Base-by-base conservation (phyloP, 2,797 vertebrate genomes). In the Argyrosomus regius region DNA sequence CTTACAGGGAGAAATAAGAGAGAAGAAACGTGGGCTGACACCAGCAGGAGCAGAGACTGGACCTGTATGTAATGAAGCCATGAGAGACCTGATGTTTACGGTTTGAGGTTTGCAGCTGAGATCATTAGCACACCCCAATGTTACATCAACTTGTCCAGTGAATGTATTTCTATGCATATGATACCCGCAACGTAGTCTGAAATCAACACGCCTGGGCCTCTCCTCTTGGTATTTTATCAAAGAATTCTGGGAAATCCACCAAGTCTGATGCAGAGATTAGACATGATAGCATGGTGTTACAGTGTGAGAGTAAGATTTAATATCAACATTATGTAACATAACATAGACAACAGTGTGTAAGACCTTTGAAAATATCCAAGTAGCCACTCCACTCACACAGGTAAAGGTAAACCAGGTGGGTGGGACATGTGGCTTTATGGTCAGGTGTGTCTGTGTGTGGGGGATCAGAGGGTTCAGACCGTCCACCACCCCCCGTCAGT, bases 391-490 rank as follows among this genome's bases (percentile, higher is more conserved):
- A 54, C 52, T 22, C 63, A 59, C 62, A 53, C 53, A 77, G 83
- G 61, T 85, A 17, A 69, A 63, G 43, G 74, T 54, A 45, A 73
- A 58, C 4, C 67, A 17, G 68, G 64, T 82, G 82, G 91, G 89
- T 72, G 88, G 84, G 85, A 75, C 53, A 39, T 78, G 65, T 84
- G 89, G 85, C 87, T 92, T 86, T 72, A 88, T 61, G 72, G 65
- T 75, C 31, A 80, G 82, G 62, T 72, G 78, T 75, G 45, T 61
- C 49, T 76, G 72, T 39, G 56, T 57, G 56, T 57, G 24, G 31
- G 64, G 72, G 48, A 13, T 65, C 74, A 78, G 73, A 64, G 6
- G 5, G 20, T 35, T 46, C 70, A 64, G 26, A 53, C 24, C 11
- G 46, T 79, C 35, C 35, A 39, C 35, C 22, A 22, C 35, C 35